A percentile compares a stretch with the other conserved stretches of the same genome.
phyloP scores from a whole-genome alignment of 2,797 vertebrate genomes.

The Vultur gryphus region DNA sequence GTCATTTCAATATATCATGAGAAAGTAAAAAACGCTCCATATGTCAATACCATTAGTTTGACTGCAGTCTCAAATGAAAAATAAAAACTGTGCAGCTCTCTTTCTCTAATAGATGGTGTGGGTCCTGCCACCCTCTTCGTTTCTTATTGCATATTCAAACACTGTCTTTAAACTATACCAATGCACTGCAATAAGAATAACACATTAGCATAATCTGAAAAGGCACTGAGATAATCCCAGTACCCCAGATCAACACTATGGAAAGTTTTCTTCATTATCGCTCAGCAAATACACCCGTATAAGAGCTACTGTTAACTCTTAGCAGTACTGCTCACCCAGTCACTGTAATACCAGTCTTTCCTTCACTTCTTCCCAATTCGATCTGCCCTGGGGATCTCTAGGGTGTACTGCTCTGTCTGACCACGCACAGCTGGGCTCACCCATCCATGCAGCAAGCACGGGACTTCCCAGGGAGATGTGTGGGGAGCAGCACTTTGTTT shows the following conservation, averaged over 20 bases:
- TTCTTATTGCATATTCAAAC: background rate
- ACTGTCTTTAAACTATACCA: background rate
- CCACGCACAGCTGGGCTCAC: background rate
- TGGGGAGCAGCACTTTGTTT: background rate
- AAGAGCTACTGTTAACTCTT: background rate
- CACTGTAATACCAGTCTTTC: background rate
- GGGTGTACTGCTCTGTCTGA: background rate
- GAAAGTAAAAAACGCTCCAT: background rate
- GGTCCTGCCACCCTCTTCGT: background rate
- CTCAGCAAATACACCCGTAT: background rate
- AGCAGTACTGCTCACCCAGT: background rate
- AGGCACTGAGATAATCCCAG: background rate
- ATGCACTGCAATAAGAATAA: background rate
- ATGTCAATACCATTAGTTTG: background rate
- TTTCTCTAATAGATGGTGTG: background rate
- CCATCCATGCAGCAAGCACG: accelerated
- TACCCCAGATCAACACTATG: background rate
- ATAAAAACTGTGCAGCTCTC: background rate
- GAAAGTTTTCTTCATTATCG: background rate
- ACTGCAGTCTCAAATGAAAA: background rate
- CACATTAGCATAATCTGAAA: background rate
- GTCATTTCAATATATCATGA: background rate
- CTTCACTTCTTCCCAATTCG: background rate
- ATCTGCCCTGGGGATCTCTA: background rate
- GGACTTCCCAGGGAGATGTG: background rate